Evolutionary conservation across 2,113 vertebrate genomes (phyloP), one percentile per base, ranked within the genome.

Genomic region (Corythoichthys intestinalis): DNA sequence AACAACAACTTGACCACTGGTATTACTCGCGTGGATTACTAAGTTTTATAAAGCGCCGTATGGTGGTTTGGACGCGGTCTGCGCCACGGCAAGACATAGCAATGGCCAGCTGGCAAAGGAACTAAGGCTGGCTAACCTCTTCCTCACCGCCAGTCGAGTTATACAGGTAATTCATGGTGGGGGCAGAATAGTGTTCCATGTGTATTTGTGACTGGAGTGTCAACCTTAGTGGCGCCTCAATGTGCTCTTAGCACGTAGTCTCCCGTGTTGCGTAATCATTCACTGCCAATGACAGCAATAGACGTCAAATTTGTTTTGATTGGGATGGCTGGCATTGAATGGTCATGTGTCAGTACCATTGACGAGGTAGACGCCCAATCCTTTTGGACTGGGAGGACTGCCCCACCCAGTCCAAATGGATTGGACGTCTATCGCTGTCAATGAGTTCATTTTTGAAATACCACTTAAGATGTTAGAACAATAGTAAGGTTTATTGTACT

Each of bases 101-200:
- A 58, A 87, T 86, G 86, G 82, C 70, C 39, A 70, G 73, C 77
- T 85, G 80, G 79, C 79, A 35, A 71, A 70, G n/a, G 48, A 49
- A 63, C 64, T 52, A 64, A 54, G 74, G 58, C 37, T 15, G 74
- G 75, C 81, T 81, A 77, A 77, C 60, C 52, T 62, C 41, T 41
- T 52, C 35, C 48, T 37, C 20, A 14, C 6, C 4, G 34, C 49
- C 65, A 54, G 38, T 10, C 5, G 50, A 52, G 34, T 58, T 34
- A 0, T 14, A 12, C 65, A 66, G 65, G 65, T 66, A n/a, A 39
- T 48, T 8, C 17, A 13, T 28, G 41, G 38, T 44, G 37, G 3
- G 12, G 14, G 1, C 3, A 10, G 28, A 5, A 7, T 20, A 46
- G n/a, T 28, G 41, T 62, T 62, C 2, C 28, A 57, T 35, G 54